Base-by-base conservation (phyloP, 2,797 vertebrate species). In the Neopelma chrysocephalum region DNA sequence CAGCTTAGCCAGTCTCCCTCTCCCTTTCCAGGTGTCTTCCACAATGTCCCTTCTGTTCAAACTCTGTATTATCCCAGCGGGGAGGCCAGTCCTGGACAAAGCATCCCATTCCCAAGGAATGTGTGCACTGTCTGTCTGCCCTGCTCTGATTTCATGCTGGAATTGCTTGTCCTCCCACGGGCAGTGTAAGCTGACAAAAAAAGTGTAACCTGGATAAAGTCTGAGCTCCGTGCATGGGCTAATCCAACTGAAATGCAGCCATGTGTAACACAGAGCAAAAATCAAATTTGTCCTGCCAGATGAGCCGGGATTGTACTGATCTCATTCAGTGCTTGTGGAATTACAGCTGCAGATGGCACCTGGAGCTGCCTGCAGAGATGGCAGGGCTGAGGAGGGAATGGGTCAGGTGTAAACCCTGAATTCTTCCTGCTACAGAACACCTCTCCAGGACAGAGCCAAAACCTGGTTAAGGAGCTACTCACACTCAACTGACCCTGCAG, bases 211-310 rank as follows among this genome's bases (percentile, higher is more conserved):
- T 48, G 83, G 58, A 38, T 80, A 31, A 92, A 73, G 68, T 38
- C 69, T 66, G 69, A 70, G 81, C 81, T 53, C 19, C 0, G 2
- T 22, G 51, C 65, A 54, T 3, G 23, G 51, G 34, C 32, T 83
- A 77, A 90, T 89, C 73, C 73, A 77, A 9, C 32, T 83, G 80
- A 69, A 83, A 73, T 2, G 25, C 84, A 90, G 54, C 47, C 83
- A 34, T 40, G 87, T 48, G 64, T 40, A 77, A 76, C 76, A 65
- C 36, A 70, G 66, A 57, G 72, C 38, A 83, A 83, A 71, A 82
- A 91, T 91, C 69, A 53, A 64, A 90, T 72, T 60, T 70, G 65
- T 54, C 90, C 56, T 94, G 87, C 84, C 73, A 66, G 77, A 77
- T 83, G 83, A 89, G 58, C 62, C 3, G 13, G 50, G 76, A 68